Base-by-base conservation (phyloP, 2,888 invertebrate genomes). In the Mactromeris polynyma region DNA sequence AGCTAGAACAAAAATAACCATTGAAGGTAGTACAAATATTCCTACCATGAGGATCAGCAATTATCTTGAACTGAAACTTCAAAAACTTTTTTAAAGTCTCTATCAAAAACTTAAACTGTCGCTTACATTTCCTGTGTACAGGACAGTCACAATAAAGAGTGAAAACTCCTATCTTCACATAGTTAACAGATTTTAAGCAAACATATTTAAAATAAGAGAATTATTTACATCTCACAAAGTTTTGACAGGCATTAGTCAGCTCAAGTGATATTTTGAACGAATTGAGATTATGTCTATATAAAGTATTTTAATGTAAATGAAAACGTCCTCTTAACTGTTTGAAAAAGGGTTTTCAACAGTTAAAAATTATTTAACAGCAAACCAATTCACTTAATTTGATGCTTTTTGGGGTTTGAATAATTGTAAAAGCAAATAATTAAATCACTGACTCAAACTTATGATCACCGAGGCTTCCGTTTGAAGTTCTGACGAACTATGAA, bases 401-500 rank as follows among this genome's bases (percentile, higher is more conserved):
- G 58, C 58, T n/a, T 64, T 64, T 64, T 64, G 58, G n/a, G 58
- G 58, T 64, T 26, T 4, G 11, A 46, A 26, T 9, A 26, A 26
- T 64, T 64, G n/a, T 26, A 26, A 58, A 79, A 82, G 46, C 40
- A 87, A 85, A 85, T 83, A 90, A 90, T 90, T 85, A 87, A 82
- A 51, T 73, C 85, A 83, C 85, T 90, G 79, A 83, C 31, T n/a
- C 77, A 54, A 79, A 90, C 85, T 79, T 85, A 83, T 78, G 83
- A 85, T 83, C 85, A 85, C 83, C 83, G 79, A 38, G 77, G 33
- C 42, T 19, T 9, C 58, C 58, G 73, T 90, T 90, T 90, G 90
- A 90, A 86, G 90, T 90, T 26, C 58, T n/a, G 6, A 1, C 58
- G 11, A 26, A 64, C 26, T 64, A 38, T 51, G 69, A 88, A 81